Evolutionary conservation across 1,140 invertebrate species (phyloP).

Genomic region (Dendroctonus ponderosae): DNA sequence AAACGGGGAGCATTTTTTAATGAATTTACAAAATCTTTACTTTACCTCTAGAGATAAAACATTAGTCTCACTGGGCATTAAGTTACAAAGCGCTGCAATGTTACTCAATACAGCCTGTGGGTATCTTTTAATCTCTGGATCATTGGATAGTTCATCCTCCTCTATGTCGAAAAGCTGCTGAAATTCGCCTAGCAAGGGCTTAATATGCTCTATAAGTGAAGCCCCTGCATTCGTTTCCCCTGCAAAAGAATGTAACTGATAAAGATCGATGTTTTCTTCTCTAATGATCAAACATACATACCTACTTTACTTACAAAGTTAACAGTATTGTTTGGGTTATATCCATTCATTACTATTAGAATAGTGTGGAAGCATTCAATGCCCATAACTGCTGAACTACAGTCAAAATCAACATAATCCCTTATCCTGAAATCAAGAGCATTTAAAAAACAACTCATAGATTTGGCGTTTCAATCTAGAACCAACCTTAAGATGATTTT

Average conservation of each 20-base stretch:
- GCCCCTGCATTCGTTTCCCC: slow-evolving; percentile 21
- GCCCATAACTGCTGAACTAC: slow-evolving; percentile 50
- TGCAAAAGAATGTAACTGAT: slow-evolving; percentile 7
- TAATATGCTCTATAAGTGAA: slow-evolving; percentile 33
- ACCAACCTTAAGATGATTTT: slow-evolving; percentile 46
- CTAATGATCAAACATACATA: slow-evolving; percentile 42
- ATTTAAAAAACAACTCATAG: slow-evolving; percentile 5
- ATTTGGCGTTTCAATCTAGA: background rate
- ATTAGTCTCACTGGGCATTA: slow-evolving; percentile 48
- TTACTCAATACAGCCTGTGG: slow-evolving; percentile 50
- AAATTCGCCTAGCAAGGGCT: slow-evolving; percentile 40
- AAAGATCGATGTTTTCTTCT: background rate
- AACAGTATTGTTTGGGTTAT: slow-evolving; percentile 51
- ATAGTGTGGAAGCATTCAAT: slow-evolving; percentile 60
- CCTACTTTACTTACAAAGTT: slow-evolving; percentile 54
- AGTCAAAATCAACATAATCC: slow-evolving; percentile 52
- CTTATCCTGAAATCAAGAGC: slow-evolving; percentile 5
- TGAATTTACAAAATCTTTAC: background rate
- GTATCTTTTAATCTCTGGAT: slow-evolving; percentile 49
- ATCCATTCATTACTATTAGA: slow-evolving; percentile 52
- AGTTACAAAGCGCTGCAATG: slow-evolving; percentile 47
- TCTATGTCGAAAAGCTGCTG: slow-evolving; percentile 45
- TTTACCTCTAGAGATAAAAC: slow-evolving; percentile 38
- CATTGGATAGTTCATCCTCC: slow-evolving; percentile 43
- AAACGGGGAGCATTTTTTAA: background rate